Evolutionary conservation across 2,797 vertebrate genomes (phyloP), one percentile per base, ranked within the genome.

Genomic region (Lutjanus campechanus): DNA sequence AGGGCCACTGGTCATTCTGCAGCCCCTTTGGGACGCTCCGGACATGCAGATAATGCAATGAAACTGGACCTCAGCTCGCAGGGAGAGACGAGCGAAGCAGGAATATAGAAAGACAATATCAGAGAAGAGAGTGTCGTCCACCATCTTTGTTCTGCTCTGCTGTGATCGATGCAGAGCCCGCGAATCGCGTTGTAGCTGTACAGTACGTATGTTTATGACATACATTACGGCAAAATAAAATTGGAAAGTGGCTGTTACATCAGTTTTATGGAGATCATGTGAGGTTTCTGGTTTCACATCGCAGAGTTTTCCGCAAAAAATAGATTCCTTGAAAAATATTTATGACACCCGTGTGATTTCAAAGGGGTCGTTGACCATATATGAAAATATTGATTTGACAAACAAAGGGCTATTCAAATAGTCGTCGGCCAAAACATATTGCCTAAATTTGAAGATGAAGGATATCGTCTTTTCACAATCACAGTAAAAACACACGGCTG

Each of bases 1-100:
- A 75, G 87, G 94, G 94, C 90, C 93, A 95, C 91, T 92, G 95
- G 94, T 95, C 95, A 96, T 93, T 95, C 93, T 92, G 93, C 89
- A 86, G 84, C 80, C 88, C 95, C 93, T 93, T 77, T 82, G 93
- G 95, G 95, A 95, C 82, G 58, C 85, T 87, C 83, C 85, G 91
- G 90, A 94, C 92, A 94, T 92, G 91, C 91, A 91, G 92, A 95
- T 93, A 89, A 88, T 84, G 88, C 90, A 90, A 87, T 92, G 91
- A 92, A 92, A 90, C 89, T 84, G 91, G 92, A 92, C 91, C 88
- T 86, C 44, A 4, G 77, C 79, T 77, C 54, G 11, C 40, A 71
- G 82, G 4, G 19, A 74, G 63, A 60, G 69, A 74, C n/a, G 8
- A 60, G 83, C 44, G 1, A 55, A 77, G 83, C 78, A 68, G 76